Base-by-base conservation (phyloP, 2,888 invertebrate species). In the Spilosoma lubricipeda region DNA sequence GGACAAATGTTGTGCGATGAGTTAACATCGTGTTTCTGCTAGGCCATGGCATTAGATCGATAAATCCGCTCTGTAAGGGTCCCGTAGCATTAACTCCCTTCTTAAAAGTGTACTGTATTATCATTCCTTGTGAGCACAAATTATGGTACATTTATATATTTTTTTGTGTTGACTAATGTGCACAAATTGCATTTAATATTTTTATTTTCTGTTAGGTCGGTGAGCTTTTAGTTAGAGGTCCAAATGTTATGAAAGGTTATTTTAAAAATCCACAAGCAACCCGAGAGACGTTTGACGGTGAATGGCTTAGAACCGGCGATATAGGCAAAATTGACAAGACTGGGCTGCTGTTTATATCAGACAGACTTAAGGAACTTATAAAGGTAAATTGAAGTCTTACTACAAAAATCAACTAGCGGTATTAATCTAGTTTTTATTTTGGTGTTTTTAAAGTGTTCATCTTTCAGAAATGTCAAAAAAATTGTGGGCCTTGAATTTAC, bases 231-330 rank as follows among this genome's bases (percentile, higher is more conserved):
- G 93, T 98, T 3, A 96, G 97, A 80, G 98, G 98, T 0, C 98
- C 98, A 0, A 98, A 98, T 87, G 95, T 98, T 0, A 98, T 98
- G 98, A 96, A 96, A 85, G 98, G 98, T 0, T 99, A 99, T 86
- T 96, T 96, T 78, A 97, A 98, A 80, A 98, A 98, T 86, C 96
- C 96, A 2, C 95, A 97, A 87, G 98, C 98, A 9, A 98, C 97
- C 7, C 93, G 94, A 64, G 96, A 97, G 13, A 96, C 96, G 15
- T 36, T 70, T 15, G 96, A 95, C 56, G 96, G 97, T 68, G 97
- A 97, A 1, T 99, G 98, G 98, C 92, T 98, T 23, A 97, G 97
- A 82, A 97, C 97, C 9, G 98, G 98, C 5, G 98, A 98, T 87
- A 90, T 98, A 63, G 97, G 96, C 0, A 96, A 95, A 83, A 96